These are phyloP conservation scores for Manacus vitellinus DNA, from an alignment of 2,113 vertebrate genomes.

Conservation along the genomic window DNA sequence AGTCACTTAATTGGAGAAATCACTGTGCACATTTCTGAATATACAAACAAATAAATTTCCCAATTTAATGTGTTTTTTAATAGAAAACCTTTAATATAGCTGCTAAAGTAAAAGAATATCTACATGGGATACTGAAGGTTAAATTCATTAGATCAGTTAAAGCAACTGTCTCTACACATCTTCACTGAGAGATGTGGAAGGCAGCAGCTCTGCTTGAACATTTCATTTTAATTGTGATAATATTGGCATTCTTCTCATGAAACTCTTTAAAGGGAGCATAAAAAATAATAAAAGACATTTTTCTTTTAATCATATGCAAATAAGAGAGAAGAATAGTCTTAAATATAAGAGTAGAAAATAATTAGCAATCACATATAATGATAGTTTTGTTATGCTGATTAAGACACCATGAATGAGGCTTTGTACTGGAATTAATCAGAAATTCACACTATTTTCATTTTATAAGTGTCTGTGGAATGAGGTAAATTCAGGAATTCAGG, in stretches of 20 bases:
- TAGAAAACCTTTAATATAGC: neutral
- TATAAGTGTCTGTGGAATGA: neutral
- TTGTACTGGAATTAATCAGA: neutral
- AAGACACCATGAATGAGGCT: neutral
- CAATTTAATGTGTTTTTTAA: neutral
- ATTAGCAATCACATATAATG: neutral
- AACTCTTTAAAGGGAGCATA: neutral
- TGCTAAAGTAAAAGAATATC: neutral
- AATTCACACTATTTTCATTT: neutral
- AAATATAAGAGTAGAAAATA: conserved; percentile 1
- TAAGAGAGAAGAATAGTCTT: neutral
- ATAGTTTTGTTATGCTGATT: conserved; percentile 4
- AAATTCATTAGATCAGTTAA: conserved; percentile 34
- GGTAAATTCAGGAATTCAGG: neutral
- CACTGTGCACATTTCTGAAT: neutral
- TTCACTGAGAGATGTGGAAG: neutral
- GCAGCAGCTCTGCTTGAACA: neutral
- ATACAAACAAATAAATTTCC: neutral
- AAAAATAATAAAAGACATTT: neutral
- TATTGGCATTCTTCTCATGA: neutral
- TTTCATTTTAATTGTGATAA: conserved; percentile 2
- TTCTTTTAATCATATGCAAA: neutral
- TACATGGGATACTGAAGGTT: neutral
- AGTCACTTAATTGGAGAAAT: neutral
- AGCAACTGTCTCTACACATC: neutral